These are phyloP conservation scores for Leptoclinus maculatus DNA, from an alignment of 2,797 vertebrate species.

Conservation along the genomic window DNA sequence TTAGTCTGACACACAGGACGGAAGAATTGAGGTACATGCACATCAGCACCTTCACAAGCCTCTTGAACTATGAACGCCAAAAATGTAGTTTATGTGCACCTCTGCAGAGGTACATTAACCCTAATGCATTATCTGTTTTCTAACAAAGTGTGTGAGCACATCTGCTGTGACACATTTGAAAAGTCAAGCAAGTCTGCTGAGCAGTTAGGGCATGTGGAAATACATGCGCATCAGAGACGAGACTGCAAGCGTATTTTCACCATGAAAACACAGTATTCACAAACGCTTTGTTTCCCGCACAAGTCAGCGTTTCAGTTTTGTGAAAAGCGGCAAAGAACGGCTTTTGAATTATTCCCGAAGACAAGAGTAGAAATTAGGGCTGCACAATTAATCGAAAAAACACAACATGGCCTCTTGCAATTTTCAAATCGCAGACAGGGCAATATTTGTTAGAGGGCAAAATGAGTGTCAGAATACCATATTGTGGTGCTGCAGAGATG, in stretches of 20 bases:
- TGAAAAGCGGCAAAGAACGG: slow-evolving; percentile 10
- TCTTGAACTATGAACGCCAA: not conserved
- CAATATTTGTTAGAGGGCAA: too few species aligned
- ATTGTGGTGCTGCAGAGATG: not conserved
- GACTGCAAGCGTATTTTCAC: not conserved
- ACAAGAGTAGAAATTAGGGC: slow-evolving; percentile 10
- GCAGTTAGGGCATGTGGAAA: slow-evolving; percentile 3
- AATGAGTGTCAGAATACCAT: not conserved
- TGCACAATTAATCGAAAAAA: not conserved
- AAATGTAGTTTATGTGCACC: not conserved
- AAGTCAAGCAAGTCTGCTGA: slow-evolving; percentile 25
- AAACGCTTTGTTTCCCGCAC: slow-evolving; percentile 23
- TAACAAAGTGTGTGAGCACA: not conserved
- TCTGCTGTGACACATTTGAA: slow-evolving; percentile 34
- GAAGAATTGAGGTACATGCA: not conserved
- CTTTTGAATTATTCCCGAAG: slow-evolving; percentile 47
- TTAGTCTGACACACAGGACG: too few species aligned
- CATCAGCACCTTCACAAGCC: not conserved
- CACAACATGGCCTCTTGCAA: not conserved
- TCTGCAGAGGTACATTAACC: slow-evolving; percentile 8
- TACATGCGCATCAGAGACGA: slow-evolving; percentile 24
- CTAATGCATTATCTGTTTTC: slow-evolving; percentile 23
- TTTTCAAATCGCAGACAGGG: not conserved
- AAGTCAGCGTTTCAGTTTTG: slow-evolving; percentile 35
- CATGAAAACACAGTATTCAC: slow-evolving; percentile 35